These are phyloP conservation scores for Aleiodes sp. DNA, from an alignment of 1,140 invertebrate species.

Conservation along the genomic window DNA sequence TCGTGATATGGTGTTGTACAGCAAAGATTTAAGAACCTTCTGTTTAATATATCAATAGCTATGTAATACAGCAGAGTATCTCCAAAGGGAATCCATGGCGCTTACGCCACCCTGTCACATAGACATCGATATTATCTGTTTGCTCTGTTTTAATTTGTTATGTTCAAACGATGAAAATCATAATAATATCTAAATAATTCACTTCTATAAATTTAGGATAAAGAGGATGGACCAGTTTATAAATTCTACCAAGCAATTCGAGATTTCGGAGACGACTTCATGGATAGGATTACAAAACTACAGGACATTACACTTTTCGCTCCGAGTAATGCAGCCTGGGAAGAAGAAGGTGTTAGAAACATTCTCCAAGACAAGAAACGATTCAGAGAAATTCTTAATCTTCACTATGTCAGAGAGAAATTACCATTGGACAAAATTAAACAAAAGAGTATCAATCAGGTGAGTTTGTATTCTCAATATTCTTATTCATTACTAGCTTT, in stretches of 20 bases:
- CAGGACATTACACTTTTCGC: conserved; percentile 86
- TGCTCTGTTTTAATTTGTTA: background rate
- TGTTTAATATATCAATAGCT: too few relatives aligned
- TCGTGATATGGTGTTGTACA: too few relatives aligned
- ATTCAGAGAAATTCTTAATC: conserved; percentile 78
- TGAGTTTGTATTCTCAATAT: conserved; percentile 54
- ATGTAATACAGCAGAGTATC: too few relatives aligned
- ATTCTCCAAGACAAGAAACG: conserved; percentile 75
- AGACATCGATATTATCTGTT: too few relatives aligned
- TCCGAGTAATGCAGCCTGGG: conserved; percentile 87
- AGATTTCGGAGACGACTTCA: conserved; percentile 78
- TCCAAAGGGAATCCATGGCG: too few relatives aligned
- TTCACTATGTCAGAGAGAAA: conserved; percentile 80
- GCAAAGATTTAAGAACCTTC: too few relatives aligned
- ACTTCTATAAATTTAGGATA: conserved; percentile 67
- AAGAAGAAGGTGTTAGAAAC: conserved; percentile 73
- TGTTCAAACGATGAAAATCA: too few relatives aligned
- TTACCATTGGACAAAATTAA: conserved; percentile 81
- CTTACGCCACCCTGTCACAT: too few relatives aligned
- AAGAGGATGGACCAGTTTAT: conserved; percentile 82
- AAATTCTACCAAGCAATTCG: conserved; percentile 84
- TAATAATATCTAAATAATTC: too few relatives aligned
- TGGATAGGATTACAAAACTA: conserved; percentile 74
- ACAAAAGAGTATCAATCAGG: conserved; percentile 75
- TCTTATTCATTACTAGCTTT: background rate